Evolutionary conservation across 2,113 vertebrate species (phyloP).

Genomic region (Mesitornis unicolor): DNA sequence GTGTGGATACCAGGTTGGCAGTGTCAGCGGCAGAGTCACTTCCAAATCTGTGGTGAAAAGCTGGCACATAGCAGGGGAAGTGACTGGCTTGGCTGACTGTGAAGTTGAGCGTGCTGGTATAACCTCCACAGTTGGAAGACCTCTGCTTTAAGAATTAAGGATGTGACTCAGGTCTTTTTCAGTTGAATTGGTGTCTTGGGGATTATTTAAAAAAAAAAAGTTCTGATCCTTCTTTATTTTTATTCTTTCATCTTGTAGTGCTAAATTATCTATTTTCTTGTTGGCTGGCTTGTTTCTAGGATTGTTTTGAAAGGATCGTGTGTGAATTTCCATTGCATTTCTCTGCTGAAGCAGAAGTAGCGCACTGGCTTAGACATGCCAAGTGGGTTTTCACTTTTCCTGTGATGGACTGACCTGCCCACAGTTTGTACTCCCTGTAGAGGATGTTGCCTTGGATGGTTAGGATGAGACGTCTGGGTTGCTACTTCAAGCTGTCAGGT

Average conservation of each 20-base stretch:
- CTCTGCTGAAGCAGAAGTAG: neutral
- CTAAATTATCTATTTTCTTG: neutral
- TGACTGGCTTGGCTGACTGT: rapidly evolving
- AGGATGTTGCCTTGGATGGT: neutral
- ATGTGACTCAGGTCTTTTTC: neutral
- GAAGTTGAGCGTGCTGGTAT: neutral
- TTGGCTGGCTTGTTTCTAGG: neutral
- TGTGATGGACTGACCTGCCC: neutral
- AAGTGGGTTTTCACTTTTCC: neutral
- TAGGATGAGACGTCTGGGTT: neutral
- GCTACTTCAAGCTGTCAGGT: neutral
- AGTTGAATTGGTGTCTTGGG: neutral
- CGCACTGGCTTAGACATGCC: neutral
- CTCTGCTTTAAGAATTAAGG: neutral
- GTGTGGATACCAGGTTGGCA: neutral
- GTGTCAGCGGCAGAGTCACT: neutral
- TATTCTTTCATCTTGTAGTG: neutral
- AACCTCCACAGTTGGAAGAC: neutral
- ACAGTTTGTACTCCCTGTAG: neutral
- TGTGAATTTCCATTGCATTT: neutral
- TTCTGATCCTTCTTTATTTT: neutral
- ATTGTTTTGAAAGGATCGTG: neutral
- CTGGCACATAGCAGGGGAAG: neutral
- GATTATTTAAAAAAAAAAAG: rapidly evolving
- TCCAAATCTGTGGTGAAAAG: neutral